Percentiles rank a stretch among this genome's conserved stretches.
Evolutionary conservation across 2,888 invertebrate species (phyloP).

Genomic region (Sinhomidia bicolor): DNA sequence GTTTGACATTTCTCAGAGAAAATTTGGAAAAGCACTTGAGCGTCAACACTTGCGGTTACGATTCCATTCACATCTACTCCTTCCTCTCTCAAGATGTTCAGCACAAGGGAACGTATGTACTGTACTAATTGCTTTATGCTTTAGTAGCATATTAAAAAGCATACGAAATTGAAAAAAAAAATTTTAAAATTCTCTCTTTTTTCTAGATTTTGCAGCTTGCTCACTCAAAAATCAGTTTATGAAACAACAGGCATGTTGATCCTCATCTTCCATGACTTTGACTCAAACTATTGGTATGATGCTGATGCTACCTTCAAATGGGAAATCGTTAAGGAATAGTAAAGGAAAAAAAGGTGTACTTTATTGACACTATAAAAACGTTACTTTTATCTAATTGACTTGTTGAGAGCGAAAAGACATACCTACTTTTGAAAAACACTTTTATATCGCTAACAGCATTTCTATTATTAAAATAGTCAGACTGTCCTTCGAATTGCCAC

Average conservation of each 20-base stretch:
- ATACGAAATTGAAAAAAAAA: background rate
- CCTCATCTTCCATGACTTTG: conserved; percentile 16
- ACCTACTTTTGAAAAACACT: too few species aligned
- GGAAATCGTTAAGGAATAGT: background rate
- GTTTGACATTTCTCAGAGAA: conserved; percentile 4
- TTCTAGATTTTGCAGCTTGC: conserved; percentile 23
- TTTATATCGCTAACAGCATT: too few species aligned
- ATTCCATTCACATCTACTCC: background rate
- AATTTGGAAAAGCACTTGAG: conserved; percentile 3
- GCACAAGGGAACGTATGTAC: conserved; percentile 14
- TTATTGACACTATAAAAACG: too few species aligned
- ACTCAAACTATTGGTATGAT: background rate
- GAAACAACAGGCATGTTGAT: conserved; percentile 1
- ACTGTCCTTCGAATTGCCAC: too few species aligned
- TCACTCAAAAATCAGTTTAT: background rate
- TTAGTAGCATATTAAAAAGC: background rate
- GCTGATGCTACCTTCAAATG: background rate
- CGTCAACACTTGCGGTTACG: background rate
- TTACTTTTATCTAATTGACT: too few species aligned
- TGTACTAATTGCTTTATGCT: background rate
- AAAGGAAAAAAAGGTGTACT: too few species aligned
- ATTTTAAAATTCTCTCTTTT: too few species aligned
- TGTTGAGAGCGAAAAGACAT: too few species aligned
- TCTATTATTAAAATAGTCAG: too few species aligned
- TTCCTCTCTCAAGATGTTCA: background rate